Evolutionary conservation across 2,888 invertebrate species (phyloP).

Genomic region (Heteropelma amictum): DNA sequence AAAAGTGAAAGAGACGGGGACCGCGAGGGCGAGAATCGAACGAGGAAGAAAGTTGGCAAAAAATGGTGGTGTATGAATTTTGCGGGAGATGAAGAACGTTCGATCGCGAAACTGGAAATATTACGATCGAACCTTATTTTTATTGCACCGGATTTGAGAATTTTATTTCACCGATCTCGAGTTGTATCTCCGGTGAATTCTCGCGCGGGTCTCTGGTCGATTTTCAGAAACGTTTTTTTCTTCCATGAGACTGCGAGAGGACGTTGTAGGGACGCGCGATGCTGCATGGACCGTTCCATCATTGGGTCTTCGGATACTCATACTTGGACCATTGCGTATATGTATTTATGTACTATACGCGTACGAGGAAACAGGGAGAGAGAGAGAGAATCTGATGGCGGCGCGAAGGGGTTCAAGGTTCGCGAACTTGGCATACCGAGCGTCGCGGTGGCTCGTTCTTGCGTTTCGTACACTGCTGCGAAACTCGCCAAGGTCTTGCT

Average conservation of each 20-base stretch:
- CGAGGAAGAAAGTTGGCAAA: background rate
- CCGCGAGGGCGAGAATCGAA: slow-evolving; percentile 13
- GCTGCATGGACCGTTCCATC: slow-evolving; percentile 34
- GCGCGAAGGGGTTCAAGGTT: slow-evolving; percentile 72
- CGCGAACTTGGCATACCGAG: slow-evolving; percentile 73
- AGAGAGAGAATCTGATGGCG: slow-evolving; percentile 18
- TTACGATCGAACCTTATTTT: background rate
- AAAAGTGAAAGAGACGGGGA: too few relatives aligned
- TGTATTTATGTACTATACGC: background rate
- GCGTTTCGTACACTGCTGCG: slow-evolving; percentile 35
- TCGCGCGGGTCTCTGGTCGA: too few relatives aligned
- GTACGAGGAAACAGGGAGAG: slow-evolving; percentile 5
- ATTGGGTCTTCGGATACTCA: slow-evolving; percentile 30
- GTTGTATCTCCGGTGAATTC: background rate
- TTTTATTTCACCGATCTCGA: background rate
- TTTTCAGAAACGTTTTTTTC: too few relatives aligned
- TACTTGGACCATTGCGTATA: background rate
- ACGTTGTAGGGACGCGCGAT: slow-evolving; percentile 9
- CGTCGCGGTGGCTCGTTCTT: slow-evolving; percentile 66
- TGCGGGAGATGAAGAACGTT: background rate
- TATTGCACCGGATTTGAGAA: background rate
- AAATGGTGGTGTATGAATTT: background rate
- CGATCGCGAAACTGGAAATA: background rate
- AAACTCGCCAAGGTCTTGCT: slow-evolving; percentile 44
- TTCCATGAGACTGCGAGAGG: background rate